A percentile compares a stretch with the other conserved stretches of the same genome.
These are phyloP conservation scores for Tricholaema leucomelas DNA, from an alignment of 2,113 vertebrate genomes.

Conservation along the genomic window DNA sequence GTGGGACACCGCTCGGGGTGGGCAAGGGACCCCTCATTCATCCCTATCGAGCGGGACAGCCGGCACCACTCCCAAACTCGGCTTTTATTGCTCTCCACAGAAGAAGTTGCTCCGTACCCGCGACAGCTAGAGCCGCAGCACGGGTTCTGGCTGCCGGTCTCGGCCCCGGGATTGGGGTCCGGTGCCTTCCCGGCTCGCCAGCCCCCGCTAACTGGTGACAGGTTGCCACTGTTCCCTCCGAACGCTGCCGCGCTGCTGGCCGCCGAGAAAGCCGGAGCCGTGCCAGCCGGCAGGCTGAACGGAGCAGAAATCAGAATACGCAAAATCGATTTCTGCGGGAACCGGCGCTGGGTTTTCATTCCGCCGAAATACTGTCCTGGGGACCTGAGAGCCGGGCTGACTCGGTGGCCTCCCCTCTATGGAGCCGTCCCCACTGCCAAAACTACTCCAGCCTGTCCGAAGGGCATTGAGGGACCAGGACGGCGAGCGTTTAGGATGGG, in stretches of 20 bases:
- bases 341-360: not conserved
- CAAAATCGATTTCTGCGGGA: not conserved
- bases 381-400: not conserved
- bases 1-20: too few species aligned
- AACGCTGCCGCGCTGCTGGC: not conserved
- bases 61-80: accelerated
- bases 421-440: accelerated
- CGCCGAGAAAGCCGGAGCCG: not conserved
- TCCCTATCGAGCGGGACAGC: not conserved
- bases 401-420: not conserved
- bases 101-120: not conserved
- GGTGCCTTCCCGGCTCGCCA: not conserved
- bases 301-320: not conserved
- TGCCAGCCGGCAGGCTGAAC: not conserved
- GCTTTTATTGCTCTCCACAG: not conserved
- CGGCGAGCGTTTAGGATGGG: not conserved
- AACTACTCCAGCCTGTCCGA: not conserved
- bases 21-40: slow-evolving; percentile 14
- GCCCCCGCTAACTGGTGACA: not conserved
- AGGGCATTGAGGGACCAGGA: too few species aligned
- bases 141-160: not conserved
- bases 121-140: not conserved
- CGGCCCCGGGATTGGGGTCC: not conserved
- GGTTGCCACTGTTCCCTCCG: not conserved
- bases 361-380: not conserved